Evolutionary conservation across 1,140 invertebrate species (phyloP).

Genomic region (Sipha flava): DNA sequence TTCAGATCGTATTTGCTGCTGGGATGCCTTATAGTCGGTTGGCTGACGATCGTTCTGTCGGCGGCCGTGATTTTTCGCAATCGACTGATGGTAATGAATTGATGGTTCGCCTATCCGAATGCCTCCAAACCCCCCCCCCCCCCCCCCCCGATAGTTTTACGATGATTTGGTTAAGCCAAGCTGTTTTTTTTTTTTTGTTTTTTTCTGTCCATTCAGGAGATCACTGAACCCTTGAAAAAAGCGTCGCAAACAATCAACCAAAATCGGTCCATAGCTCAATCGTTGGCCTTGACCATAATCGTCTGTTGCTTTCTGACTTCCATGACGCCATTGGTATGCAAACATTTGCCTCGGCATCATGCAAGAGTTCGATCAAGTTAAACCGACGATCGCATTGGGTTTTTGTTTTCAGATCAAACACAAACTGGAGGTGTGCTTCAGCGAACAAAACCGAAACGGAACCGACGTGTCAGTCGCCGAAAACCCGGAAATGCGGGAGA

Average conservation of each 20-base stretch:
- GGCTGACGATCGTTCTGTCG: conserved; percentile 5
- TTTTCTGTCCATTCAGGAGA: conserved; percentile 1
- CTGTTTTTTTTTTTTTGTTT: no score
- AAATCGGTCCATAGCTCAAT: conserved; percentile 1
- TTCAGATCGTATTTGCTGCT: conserved; percentile 14
- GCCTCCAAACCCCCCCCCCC: no score
- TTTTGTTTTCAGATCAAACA: not conserved
- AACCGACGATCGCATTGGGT: not conserved
- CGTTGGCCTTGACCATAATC: not conserved
- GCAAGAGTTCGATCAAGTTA: no score
- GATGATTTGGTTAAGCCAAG: no score
- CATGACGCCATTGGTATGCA: conserved; percentile 5
- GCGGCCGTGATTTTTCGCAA: not conserved
- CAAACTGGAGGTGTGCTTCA: conserved; percentile 15
- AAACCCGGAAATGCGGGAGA: not conserved
- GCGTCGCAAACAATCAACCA: conserved; percentile 20
- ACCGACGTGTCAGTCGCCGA: not conserved
- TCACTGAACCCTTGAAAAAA: not conserved
- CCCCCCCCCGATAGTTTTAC: no score
- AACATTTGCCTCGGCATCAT: no score
- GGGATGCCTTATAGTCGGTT: conserved; percentile 20
- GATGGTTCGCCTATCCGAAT: no score
- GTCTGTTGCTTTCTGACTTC: conserved; percentile 20
- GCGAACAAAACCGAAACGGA: not conserved
- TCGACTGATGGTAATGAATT: not conserved